Evolutionary conservation across 2,113 vertebrate species (phyloP).

Genomic region (Bothrops jararaca): DNA sequence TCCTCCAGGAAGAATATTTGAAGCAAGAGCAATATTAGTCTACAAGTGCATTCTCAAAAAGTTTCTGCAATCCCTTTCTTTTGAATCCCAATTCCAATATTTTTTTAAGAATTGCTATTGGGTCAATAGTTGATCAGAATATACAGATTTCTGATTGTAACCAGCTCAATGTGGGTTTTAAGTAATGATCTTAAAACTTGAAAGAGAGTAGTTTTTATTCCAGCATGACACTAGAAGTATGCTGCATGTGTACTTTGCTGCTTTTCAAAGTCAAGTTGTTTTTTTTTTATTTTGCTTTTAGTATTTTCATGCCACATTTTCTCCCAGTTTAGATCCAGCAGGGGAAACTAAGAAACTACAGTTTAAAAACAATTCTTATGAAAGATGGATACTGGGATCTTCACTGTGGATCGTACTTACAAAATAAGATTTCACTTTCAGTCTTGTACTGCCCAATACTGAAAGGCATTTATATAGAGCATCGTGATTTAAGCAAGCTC

Average conservation of each 20-base stretch:
- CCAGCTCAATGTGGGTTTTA: slow-evolving; percentile 45
- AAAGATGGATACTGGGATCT: not conserved
- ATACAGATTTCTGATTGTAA: slow-evolving; percentile 35
- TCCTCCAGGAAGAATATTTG: slow-evolving; percentile 50
- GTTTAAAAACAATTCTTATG: not conserved
- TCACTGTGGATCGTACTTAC: not conserved
- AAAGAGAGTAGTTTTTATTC: not conserved
- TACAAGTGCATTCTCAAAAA: slow-evolving; percentile 58
- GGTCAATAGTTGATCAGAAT: slow-evolving; percentile 37
- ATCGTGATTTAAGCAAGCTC: not conserved
- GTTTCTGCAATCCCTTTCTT: slow-evolving; percentile 50
- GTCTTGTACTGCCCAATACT: not conserved
- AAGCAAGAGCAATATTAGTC: slow-evolving; percentile 55
- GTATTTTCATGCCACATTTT: not conserved
- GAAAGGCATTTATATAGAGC: not conserved
- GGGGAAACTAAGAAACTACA: not conserved
- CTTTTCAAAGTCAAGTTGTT: not conserved
- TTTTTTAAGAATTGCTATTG: slow-evolving; percentile 47
- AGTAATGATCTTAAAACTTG: slow-evolving; percentile 49
- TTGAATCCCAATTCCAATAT: slow-evolving; percentile 40
- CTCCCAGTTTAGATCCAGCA: not conserved
- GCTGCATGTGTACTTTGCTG: not conserved
- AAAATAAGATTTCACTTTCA: not conserved
- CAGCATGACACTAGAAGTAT: not conserved
- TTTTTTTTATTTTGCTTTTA: slow-evolving; percentile 35